These are phyloP conservation scores for Drosophila arawakana DNA, from an alignment of 1,140 invertebrate species.

Conservation along the genomic window DNA sequence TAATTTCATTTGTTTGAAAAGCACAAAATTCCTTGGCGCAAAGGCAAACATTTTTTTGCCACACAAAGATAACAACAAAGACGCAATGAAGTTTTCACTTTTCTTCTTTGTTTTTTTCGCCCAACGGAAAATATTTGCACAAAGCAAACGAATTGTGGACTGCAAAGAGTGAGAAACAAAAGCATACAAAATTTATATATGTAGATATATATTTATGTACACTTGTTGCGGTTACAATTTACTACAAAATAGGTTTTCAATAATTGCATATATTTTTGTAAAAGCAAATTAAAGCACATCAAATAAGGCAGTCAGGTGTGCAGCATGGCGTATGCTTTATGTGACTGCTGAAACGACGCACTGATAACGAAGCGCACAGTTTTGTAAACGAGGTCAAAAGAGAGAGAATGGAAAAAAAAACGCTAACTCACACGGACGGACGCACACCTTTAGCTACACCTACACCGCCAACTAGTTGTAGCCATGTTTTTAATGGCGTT, in stretches of 20 bases:
- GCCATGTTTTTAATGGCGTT: slow-evolving; percentile 46
- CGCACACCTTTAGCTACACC: not conserved
- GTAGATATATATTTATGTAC: not conserved
- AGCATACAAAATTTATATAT: not conserved
- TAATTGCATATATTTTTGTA: not conserved
- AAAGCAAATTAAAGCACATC: slow-evolving; percentile 19
- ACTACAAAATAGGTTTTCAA: not conserved
- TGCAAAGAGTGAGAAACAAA: not conserved
- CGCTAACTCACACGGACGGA: slow-evolving; percentile 14
- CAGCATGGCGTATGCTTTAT: slow-evolving; percentile 41
- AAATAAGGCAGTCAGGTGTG: slow-evolving; percentile 26
- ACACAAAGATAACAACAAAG: slow-evolving; percentile 14
- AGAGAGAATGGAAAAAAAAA: slow-evolving; percentile 6
- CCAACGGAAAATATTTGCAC: slow-evolving; percentile 30
- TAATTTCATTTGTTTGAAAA: slow-evolving; percentile 35
- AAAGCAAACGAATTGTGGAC: slow-evolving; percentile 28
- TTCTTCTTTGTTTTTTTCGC: slow-evolving; percentile 5
- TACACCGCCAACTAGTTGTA: not conserved
- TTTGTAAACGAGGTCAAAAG: slow-evolving; percentile 26
- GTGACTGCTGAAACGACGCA: slow-evolving; percentile 10
- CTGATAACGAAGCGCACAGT: slow-evolving; percentile 18
- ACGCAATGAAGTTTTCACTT: slow-evolving; percentile 26
- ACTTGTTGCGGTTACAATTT: not conserved
- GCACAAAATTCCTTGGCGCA: slow-evolving; percentile 16
- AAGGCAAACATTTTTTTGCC: slow-evolving; percentile 11